These are phyloP conservation scores for Tubulanus polymorphus DNA, from an alignment of 2,888 invertebrate genomes.

Conservation along the genomic window DNA sequence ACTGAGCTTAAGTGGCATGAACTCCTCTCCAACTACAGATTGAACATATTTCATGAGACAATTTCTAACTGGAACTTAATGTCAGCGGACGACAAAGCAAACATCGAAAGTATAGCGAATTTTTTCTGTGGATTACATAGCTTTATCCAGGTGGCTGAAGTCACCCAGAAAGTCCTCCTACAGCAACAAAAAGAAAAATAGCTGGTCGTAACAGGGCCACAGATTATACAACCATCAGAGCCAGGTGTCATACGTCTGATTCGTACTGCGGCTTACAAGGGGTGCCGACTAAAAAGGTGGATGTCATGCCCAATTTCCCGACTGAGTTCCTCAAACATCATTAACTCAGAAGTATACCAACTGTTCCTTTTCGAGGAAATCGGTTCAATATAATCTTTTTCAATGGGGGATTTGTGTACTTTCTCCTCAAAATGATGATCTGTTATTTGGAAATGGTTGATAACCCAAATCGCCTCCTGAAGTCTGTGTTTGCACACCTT, in stretches of 20 bases:
- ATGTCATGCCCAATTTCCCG: not conserved
- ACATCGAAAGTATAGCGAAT: slow-evolving; percentile 7
- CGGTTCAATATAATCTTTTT: no score
- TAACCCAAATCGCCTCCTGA: no score
- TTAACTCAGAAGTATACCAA: no score
- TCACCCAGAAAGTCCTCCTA: slow-evolving; percentile 6
- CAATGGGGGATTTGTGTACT: no score
- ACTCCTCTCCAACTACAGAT: slow-evolving; percentile 15
- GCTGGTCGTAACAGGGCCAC: no score
- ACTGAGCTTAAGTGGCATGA: slow-evolving; percentile 16
- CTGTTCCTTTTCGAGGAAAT: no score
- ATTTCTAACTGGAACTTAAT: slow-evolving; percentile 11
- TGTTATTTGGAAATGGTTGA: no score
- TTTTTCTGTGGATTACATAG: slow-evolving; percentile 25
- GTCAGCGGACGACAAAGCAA: slow-evolving; percentile 8
- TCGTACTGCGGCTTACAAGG: slow-evolving; percentile 15
- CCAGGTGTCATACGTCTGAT: slow-evolving; percentile 12
- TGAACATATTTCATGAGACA: slow-evolving; percentile 16
- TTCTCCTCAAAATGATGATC: no score
- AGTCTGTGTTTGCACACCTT: no score
- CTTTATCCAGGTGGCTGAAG: slow-evolving; percentile 21
- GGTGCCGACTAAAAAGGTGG: slow-evolving; percentile 17
- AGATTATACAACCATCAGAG: no score
- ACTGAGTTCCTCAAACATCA: no score
- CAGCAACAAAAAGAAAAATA: slow-evolving; percentile 15